Evolutionary conservation across 2,797 vertebrate species (phyloP).

Genomic region (Rhabdomys pumilio): DNA sequence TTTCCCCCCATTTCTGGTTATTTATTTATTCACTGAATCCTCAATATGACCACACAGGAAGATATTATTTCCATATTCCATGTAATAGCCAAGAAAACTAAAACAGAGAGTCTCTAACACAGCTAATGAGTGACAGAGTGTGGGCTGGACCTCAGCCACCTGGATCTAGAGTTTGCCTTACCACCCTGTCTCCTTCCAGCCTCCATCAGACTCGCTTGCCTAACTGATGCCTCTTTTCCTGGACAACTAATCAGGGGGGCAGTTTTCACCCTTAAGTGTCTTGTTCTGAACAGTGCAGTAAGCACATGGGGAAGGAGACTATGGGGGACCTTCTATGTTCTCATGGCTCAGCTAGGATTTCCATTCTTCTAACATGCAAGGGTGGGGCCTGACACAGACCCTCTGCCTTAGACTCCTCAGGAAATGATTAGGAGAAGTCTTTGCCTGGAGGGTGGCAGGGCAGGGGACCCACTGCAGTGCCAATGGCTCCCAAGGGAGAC

Average conservation of each 20-base stretch:
- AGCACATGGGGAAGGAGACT: not conserved
- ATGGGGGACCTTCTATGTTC: not conserved
- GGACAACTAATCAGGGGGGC: not conserved
- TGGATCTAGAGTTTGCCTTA: not conserved
- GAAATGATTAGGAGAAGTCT: not conserved
- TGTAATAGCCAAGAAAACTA: not conserved
- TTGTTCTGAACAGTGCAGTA: not conserved
- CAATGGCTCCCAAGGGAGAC: conserved; percentile 67
- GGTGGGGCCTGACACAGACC: not conserved
- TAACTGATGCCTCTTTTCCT: not conserved
- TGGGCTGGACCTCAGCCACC: not conserved
- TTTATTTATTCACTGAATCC: not conserved
- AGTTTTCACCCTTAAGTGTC: not conserved
- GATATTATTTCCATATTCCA: not conserved
- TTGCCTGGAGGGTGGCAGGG: not conserved
- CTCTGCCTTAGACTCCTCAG: not conserved
- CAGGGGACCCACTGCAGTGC: not conserved
- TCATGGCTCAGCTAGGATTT: not conserved
- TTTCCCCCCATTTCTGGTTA: not conserved
- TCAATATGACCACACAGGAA: not conserved
- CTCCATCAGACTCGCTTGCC: not conserved
- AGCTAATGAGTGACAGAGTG: not conserved
- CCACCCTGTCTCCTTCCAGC: not conserved
- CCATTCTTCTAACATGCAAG: not conserved
- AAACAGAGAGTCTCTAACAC: not conserved